These are phyloP conservation scores for Plebejus anna DNA, from an alignment of 2,888 invertebrate species.

Conservation along the genomic window DNA sequence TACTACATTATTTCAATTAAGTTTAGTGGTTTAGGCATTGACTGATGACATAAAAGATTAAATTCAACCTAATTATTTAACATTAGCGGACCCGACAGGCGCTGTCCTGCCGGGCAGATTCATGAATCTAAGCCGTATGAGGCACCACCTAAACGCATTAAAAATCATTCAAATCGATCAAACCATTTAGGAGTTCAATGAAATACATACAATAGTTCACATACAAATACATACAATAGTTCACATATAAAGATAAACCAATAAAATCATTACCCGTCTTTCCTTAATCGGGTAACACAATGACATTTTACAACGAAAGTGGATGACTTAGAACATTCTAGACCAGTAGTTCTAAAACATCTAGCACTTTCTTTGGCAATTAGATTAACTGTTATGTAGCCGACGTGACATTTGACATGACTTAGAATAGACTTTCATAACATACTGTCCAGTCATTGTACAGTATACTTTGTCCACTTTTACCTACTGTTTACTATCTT, in stretches of 20 bases:
- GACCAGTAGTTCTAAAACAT: background rate
- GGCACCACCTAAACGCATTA: background rate
- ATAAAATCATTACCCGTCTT: too few species aligned
- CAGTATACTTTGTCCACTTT: background rate
- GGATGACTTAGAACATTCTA: background rate
- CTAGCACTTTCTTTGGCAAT: conserved; percentile 5
- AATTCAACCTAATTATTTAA: background rate
- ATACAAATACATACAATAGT: too few species aligned
- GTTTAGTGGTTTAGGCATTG: too few species aligned
- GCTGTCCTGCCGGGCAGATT: background rate
- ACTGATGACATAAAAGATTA: too few species aligned
- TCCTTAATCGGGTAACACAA: background rate
- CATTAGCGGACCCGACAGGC: background rate
- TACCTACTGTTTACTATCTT: background rate
- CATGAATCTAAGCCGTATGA: background rate
- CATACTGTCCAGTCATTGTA: background rate
- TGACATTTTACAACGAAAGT: background rate
- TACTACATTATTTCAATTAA: too few species aligned
- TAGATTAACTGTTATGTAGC: background rate
- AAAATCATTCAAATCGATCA: background rate
- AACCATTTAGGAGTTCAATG: too few species aligned
- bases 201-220: too few species aligned
- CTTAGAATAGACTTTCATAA: background rate
- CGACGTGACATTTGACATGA: background rate
- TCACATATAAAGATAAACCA: too few species aligned